Conservation (phyloP, 1,140 invertebrate species). For the Tetragonula clypearis region DNA sequence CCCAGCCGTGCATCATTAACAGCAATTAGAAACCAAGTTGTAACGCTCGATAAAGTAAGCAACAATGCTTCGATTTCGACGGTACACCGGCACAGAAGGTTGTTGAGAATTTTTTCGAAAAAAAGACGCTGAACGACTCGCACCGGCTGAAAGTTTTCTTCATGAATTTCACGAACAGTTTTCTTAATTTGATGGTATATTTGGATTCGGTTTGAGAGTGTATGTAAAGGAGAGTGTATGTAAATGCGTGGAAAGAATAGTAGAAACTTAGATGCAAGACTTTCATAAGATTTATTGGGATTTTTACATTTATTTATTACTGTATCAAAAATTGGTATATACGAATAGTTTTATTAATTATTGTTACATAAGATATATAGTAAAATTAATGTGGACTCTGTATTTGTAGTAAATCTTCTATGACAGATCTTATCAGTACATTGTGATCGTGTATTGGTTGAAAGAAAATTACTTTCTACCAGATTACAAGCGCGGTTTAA, state of each 20-base stretch:
- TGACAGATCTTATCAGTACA: neutral
- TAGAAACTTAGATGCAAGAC: too few relatives aligned
- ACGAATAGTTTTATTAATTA: too few relatives aligned
- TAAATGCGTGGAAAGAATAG: too few relatives aligned
- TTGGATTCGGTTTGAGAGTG: neutral
- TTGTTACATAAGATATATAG: too few relatives aligned
- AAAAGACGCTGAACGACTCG: neutral
- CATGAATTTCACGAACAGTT: neutral
- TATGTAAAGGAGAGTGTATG: neutral
- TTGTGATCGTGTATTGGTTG: neutral
- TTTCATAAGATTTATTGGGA: too few relatives aligned
- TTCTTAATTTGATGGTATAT: neutral
- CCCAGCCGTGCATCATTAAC: conserved; percentile 33
- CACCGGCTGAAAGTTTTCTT: neutral
- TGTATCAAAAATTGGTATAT: too few relatives aligned
- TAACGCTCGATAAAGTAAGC: neutral
- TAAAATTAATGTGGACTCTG: neutral
- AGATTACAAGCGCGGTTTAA: neutral
- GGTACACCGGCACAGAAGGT: neutral
- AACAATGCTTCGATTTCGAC: neutral
- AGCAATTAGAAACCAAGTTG: conserved; percentile 17
- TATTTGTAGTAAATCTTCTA: neutral
- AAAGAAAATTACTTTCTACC: too few relatives aligned
- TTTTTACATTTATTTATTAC: too few relatives aligned
- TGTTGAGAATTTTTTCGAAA: too few relatives aligned